Evolutionary conservation across 2,113 vertebrate species (phyloP).

Genomic region (Calidris pygmaea): DNA sequence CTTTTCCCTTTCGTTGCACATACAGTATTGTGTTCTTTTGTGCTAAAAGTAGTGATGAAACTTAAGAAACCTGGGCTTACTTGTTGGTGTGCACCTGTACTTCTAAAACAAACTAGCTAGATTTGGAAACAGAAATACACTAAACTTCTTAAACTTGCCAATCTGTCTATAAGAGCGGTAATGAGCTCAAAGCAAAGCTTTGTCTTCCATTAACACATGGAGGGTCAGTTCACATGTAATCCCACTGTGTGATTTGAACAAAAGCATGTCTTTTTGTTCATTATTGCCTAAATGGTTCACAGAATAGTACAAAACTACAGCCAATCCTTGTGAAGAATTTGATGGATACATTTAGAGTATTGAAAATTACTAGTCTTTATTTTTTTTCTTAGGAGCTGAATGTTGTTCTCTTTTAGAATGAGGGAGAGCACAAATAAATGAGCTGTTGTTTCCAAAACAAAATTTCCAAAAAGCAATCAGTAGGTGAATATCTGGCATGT

Average conservation of each 20-base stretch:
- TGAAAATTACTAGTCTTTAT: neutral
- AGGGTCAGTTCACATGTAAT: constrained; percentile 15
- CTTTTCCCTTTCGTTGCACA: neutral
- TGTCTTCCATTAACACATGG: constrained; percentile 2
- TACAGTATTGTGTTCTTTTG: neutral
- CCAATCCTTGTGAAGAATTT: neutral
- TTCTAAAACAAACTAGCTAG: neutral
- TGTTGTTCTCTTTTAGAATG: neutral
- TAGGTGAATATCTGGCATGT: neutral
- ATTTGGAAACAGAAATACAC: neutral
- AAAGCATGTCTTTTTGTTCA: constrained; percentile 23
- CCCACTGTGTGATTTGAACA: constrained; percentile 27
- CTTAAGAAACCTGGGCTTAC: neutral
- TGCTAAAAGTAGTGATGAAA: neutral
- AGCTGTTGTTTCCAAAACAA: neutral
- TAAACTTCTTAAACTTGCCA: neutral
- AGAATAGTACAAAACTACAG: neutral
- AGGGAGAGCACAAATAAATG: neutral
- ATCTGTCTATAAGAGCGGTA: neutral
- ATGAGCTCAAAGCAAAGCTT: constrained; percentile 41
- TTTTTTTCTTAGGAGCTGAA: neutral
- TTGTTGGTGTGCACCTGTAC: neutral
- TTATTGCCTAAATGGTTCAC: constrained; percentile 22
- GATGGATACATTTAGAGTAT: neutral
- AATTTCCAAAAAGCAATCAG: neutral